Percentiles rank a stretch among this genome's conserved stretches.
These are phyloP conservation scores for Brachyptera putata DNA, from an alignment of 2,888 invertebrate genomes.

Conservation along the genomic window DNA sequence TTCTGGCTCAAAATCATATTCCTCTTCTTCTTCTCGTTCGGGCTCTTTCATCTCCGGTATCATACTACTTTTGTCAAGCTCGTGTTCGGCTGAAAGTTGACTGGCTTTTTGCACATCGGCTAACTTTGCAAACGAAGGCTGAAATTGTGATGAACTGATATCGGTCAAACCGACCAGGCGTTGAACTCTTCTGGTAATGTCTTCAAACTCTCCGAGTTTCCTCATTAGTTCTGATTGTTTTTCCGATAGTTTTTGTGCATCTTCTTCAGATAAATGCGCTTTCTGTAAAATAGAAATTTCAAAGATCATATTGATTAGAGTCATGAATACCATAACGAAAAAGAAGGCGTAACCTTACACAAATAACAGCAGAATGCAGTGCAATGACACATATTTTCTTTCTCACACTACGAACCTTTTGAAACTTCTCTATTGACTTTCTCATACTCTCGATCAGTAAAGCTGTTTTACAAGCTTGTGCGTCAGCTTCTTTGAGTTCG, in stretches of 20 bases:
- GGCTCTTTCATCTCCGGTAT: not conserved
- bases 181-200: conserved; percentile 56
- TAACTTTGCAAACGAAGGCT: not conserved
- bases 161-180: conserved; percentile 47
- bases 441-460: conserved; percentile 46
- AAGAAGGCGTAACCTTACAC: no score
- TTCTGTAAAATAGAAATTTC: conserved; percentile 45
- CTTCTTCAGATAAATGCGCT: conserved; percentile 53
- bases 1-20: not conserved
- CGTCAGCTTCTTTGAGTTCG: conserved; percentile 49
- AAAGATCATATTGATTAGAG: no score
- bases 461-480: conserved; percentile 48
- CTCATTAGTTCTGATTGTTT: conserved; percentile 55
- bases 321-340: no score
- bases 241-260: conserved; percentile 53
- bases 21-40: not conserved
- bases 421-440: conserved; percentile 42
- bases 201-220: conserved; percentile 59
- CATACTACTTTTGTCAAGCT: conserved; percentile 36
- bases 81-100: conserved; percentile 38
- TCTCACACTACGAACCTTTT: no score
- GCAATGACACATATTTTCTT: no score
- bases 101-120: conserved; percentile 4
- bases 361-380: no score
- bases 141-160: conserved; percentile 1